Base-by-base conservation (phyloP, 2,113 vertebrate genomes). In the Myotis davidii region DNA sequence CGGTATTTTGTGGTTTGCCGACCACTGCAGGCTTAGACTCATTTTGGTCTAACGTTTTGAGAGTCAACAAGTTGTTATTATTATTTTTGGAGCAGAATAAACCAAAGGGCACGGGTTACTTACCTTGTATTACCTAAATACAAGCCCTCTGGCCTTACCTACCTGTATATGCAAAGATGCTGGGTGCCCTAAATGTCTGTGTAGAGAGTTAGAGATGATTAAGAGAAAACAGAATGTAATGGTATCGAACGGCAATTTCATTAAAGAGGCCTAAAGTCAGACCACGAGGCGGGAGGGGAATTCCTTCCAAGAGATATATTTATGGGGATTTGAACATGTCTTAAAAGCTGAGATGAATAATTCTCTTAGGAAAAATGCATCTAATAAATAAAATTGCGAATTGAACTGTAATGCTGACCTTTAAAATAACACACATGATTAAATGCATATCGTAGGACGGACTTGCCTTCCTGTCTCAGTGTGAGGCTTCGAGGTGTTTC, bases 171-270 rank as follows among this genome's bases (percentile, higher is more conserved):
- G 88, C 95, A 92, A 25, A 96, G 82, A 96, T 45, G 52, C 34
- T 86, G 0, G 37, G 17, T 48, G 6, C 65, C 86, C 45, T 94
- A 14, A 92, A 45, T 91, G 1, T 97, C 94, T 97, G 81, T 93
- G 50, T 87, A 96, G n/a, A 95, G 84, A 96, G 42, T 92, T 97
- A 86, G 87, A 95, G 85, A 37, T 96, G 91, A 95, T 73, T 97
- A 95, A 97, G 84, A 88, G 77, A 90, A 97, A 97, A 97, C 82
- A 96, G 92, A 95, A 96, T 98, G 98, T 97, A 96, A 74, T 72
- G 39, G 92, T 95, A 97, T 98, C 97, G 97, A 96, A 67, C 95
- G 90, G 97, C 96, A 97, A 81, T 98, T 98, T 98, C 39, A 37
- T 72, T 96, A 94, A 97, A 97, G 96, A 98, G 97, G 84, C 59